Conservation (phyloP, 2,113 vertebrate genomes). For the Oncorhynchus masou region DNA sequence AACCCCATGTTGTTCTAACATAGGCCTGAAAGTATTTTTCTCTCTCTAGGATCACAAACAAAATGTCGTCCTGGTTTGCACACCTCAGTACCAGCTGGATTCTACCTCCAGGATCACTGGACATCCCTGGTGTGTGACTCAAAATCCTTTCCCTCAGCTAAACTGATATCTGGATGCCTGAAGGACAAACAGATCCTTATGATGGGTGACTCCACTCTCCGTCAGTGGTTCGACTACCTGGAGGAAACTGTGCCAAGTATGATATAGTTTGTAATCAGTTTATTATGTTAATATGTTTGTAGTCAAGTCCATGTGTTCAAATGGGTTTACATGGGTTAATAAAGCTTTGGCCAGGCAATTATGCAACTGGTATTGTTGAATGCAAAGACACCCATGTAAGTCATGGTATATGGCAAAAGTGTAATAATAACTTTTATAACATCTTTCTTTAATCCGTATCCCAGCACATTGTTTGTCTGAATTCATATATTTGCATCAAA, state of each 20-base stretch:
- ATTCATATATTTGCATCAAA: background rate
- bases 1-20: background rate
- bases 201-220: conserved; percentile 3
- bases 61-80: background rate
- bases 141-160: background rate
- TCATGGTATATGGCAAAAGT: no score
- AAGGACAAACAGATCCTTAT: background rate
- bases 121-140: background rate
- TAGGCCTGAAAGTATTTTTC: background rate
- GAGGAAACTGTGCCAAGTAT: conserved; percentile 31
- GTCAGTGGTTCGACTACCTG: conserved; percentile 25
- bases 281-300: background rate
- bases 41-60: background rate
- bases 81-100: background rate
- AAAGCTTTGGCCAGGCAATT: no score
- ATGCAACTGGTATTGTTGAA: no score
- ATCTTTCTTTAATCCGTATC: background rate
- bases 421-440: background rate
- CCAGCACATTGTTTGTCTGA: no score
- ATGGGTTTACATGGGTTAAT: no score
- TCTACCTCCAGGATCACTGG: background rate
- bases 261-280: background rate
- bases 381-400: no score
- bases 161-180: background rate
- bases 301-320: no score